Evolutionary conservation across 1,140 invertebrate genomes (phyloP), one percentile per base, ranked within the genome.

Genomic region (Drosophila micromelanica): DNA sequence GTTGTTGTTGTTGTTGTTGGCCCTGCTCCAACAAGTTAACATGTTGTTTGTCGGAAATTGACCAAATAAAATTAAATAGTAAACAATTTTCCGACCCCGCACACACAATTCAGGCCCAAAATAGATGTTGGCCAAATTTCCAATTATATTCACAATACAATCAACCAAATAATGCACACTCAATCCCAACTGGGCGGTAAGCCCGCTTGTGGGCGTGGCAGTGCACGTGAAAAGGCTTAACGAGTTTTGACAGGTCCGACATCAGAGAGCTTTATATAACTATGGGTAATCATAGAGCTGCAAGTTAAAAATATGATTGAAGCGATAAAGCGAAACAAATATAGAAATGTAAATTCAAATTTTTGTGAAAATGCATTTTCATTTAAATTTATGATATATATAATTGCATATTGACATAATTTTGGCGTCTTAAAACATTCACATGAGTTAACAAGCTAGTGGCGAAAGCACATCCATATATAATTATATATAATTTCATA

Each of bases 21-120:
- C 12, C 49, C 52, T 43, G 60, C 56, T 43, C 52, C 68, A 78
- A 65, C 40, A 56, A 74, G 60, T 76, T 87, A 81, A 71, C 68
- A 75, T 82, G 84, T 79, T 89, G 57, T 79, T 76, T 61, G 69
- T 69, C 56, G 78, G 71, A 86, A 87, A 86, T 86, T 86, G 78
- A 76, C 70, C 78, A 87, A 87, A 73, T 69, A 67, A 77, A 86
- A 81, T 86, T 87, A 86, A 87, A 78, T 78, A 70, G 78, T 62
- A 62, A 80, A 65, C 64, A 74, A 78, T 72, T 76, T 70, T 64
- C 48, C 59, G 11, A 1, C 20, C 6, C 30, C 37, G 17, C 35
- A 9, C 42, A 56, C 54, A 60, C 46, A 62, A 54, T 70, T 70
- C 27, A 20, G 23, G 54, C 13, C 35, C 54, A 30, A 20, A 46